Percentiles rank a stretch among this genome's conserved stretches.
These are phyloP conservation scores for Corythaeola cristata DNA, from an alignment of 2,113 vertebrate species.

Conservation along the genomic window DNA sequence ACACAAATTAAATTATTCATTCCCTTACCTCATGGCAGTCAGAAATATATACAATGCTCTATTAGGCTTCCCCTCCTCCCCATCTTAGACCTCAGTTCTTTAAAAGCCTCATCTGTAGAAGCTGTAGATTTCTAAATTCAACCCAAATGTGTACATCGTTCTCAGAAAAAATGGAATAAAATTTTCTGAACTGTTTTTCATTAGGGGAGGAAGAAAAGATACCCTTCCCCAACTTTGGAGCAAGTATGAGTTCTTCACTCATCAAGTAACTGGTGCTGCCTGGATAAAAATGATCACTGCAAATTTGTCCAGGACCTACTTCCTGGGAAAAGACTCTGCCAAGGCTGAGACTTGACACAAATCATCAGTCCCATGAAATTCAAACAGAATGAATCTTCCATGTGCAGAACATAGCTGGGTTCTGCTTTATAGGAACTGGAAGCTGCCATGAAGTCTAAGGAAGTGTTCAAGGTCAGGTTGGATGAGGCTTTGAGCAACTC, in stretches of 20 bases:
- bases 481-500: too few species aligned
- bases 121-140: neutral
- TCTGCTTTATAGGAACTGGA: slow-evolving; percentile 18
- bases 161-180: neutral
- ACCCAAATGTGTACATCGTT: neutral
- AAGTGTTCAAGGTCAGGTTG: too few species aligned
- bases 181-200: neutral
- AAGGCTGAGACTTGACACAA: neutral
- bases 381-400: slow-evolving; percentile 17
- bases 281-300: neutral
- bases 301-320: neutral
- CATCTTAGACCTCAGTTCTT: neutral
- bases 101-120: neutral
- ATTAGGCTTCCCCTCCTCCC: neutral
- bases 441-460: neutral
- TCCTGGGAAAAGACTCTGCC: neutral
- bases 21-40: neutral
- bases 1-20: neutral
- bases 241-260: neutral
- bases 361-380: neutral
- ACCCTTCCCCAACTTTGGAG: neutral
- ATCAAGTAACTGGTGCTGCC: neutral
- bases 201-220: neutral
- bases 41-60: neutral
- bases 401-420: neutral